Conservation (phyloP, 2,113 vertebrate species). For the Lota lota region DNA sequence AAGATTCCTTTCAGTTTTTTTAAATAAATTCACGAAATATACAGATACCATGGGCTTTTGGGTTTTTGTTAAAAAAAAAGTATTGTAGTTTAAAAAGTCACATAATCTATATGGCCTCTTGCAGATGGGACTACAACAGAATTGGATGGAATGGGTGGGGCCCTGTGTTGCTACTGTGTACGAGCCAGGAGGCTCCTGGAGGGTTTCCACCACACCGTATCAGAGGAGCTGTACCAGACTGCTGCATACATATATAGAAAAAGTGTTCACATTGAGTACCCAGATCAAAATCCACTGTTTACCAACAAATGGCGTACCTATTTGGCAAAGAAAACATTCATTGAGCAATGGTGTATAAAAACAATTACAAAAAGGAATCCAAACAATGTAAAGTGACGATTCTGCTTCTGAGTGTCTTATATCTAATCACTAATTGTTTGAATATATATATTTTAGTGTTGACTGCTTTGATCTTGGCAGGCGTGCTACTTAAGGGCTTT, state of each 20-base stretch:
- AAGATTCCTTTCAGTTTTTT: slow-evolving; percentile 16
- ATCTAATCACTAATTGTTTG: not conserved
- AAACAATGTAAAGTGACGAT: slow-evolving; percentile 42
- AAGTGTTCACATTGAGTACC: slow-evolving; percentile 29
- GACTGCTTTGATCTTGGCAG: no score
- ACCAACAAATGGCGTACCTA: slow-evolving; percentile 60
- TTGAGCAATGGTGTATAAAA: slow-evolving; percentile 32
- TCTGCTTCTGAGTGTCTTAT: not conserved
- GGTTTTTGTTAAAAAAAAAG: slow-evolving; percentile 33
- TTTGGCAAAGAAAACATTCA: slow-evolving; percentile 68
- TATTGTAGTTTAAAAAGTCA: no score
- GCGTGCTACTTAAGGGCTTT: no score
- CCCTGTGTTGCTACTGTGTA: no score
- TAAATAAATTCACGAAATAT: slow-evolving; percentile 71
- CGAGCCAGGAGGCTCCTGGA: no score
- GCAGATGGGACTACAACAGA: no score
- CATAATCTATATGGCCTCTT: no score
- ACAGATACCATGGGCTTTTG: slow-evolving; percentile 40
- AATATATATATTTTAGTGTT: not conserved
- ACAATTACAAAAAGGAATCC: slow-evolving; percentile 28
- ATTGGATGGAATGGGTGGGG: no score
- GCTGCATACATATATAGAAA: slow-evolving; percentile 22
- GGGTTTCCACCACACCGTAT: no score
- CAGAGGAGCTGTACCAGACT: no score
- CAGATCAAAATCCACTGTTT: slow-evolving; percentile 17